Percentiles rank a stretch among this genome's conserved stretches.
Evolutionary conservation across 2,797 vertebrate species (phyloP).

Genomic region (Sebastes diaconus): DNA sequence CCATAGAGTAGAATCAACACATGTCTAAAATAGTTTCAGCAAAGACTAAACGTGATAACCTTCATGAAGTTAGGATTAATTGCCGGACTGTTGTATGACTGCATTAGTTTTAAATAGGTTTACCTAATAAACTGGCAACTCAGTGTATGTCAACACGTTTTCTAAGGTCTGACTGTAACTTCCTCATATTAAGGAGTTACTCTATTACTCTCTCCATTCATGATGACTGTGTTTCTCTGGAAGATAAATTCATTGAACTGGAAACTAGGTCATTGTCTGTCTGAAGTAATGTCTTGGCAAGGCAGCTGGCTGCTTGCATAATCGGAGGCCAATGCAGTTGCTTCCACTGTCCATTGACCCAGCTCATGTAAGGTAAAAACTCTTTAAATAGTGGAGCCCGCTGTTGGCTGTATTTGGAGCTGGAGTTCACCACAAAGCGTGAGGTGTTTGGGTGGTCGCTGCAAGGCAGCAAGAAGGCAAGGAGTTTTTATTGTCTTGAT

Average conservation of each 20-base stretch:
- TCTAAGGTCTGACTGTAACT: neutral
- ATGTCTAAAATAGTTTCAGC: neutral
- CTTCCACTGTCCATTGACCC: neutral
- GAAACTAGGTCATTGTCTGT: conserved; percentile 23
- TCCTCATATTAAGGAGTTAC: neutral
- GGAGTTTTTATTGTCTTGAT: neutral
- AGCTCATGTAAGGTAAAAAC: neutral
- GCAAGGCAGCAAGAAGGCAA: neutral
- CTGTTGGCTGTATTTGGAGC: neutral
- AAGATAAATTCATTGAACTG: conserved; percentile 11
- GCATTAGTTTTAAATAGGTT: neutral
- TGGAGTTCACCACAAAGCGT: neutral
- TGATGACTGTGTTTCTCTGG: neutral
- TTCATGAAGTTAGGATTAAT: neutral
- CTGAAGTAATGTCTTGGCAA: conserved; percentile 16
- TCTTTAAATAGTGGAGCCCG: neutral
- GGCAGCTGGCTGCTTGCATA: conserved; percentile 21
- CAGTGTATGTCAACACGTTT: neutral
- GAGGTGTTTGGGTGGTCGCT: neutral
- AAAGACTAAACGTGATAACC: neutral
- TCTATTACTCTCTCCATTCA: neutral
- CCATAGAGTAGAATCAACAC: neutral
- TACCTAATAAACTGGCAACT: neutral
- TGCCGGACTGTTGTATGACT: neutral
- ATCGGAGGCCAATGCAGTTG: neutral